These are phyloP conservation scores for Linnaemya tessellans DNA, from an alignment of 2,888 invertebrate species.

Conservation along the genomic window DNA sequence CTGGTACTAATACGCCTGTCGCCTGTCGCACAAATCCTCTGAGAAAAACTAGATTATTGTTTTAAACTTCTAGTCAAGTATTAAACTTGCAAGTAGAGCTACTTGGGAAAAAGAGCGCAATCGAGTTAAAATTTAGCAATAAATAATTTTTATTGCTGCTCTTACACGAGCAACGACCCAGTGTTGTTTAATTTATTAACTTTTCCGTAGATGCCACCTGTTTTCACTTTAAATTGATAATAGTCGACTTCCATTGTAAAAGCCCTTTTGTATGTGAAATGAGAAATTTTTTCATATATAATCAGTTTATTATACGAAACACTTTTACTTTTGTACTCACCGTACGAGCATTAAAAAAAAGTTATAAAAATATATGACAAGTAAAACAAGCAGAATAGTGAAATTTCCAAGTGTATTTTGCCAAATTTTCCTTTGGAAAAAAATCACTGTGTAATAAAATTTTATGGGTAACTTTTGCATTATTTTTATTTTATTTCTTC, in stretches of 20 bases:
- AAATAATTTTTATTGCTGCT: background rate
- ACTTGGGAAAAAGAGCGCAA: too few species aligned
- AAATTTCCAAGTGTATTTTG: conserved; percentile 25
- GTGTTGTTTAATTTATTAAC: background rate
- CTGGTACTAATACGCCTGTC: too few species aligned
- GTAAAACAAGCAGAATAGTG: conserved; percentile 13
- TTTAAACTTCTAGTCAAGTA: background rate
- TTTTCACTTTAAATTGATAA: conserved; percentile 17
- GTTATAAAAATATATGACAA: background rate
- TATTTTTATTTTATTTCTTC: conserved; percentile 14
- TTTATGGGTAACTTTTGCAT: conserved; percentile 33
- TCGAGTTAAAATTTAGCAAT: background rate
- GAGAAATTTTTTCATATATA: background rate
- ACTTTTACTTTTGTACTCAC: conserved; percentile 44
- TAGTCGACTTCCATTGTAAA: background rate
- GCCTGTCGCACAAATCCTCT: too few species aligned
- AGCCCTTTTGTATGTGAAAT: conserved; percentile 1
- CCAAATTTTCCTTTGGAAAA: conserved; percentile 2
- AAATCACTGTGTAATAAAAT: conserved; percentile 27
- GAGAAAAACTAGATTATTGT: too few species aligned
- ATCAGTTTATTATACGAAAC: conserved; percentile 1
- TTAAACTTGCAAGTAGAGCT: too few species aligned
- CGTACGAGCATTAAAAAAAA: background rate
- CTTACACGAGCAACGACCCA: too few species aligned
- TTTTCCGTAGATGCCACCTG: conserved; percentile 21